These are phyloP conservation scores for Lamellibrachia satsuma DNA, from an alignment of 2,888 invertebrate genomes.

Conservation along the genomic window DNA sequence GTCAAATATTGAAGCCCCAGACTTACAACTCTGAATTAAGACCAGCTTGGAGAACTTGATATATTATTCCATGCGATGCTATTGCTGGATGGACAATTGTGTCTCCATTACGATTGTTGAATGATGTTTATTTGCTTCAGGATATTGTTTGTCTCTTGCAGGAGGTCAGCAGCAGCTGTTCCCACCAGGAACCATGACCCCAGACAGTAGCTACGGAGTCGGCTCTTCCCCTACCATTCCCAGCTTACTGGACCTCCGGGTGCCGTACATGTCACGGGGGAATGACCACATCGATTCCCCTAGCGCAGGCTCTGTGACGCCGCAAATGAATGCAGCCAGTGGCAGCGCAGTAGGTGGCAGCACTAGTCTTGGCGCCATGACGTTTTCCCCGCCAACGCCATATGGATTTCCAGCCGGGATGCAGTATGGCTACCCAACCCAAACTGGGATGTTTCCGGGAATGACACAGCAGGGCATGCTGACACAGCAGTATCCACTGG, in stretches of 20 bases:
- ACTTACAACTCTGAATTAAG: no score
- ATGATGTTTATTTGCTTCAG: not conserved
- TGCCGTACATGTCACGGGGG: not conserved
- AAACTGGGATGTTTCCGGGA: not conserved
- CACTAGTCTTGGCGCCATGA: not conserved
- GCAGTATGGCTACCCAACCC: not conserved
- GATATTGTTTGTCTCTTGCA: not conserved
- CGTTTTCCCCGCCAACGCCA: not conserved
- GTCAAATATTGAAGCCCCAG: no score
- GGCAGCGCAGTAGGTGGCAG: not conserved
- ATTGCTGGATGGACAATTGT: no score
- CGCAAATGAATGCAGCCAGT: not conserved
- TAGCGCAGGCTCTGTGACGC: not conserved
- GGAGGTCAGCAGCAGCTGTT: conserved; percentile 26
- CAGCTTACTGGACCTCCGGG: not conserved
- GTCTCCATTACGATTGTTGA: no score
- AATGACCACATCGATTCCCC: not conserved
- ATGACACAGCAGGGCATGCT: conserved; percentile 17
- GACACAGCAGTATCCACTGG: not conserved
- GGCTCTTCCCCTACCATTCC: not conserved
- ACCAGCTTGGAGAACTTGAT: no score
- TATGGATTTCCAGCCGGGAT: not conserved
- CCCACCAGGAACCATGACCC: not conserved
- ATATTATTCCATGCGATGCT: no score
- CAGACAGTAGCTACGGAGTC: not conserved